Evolutionary conservation across 2,113 vertebrate genomes (phyloP), one percentile per base, ranked within the genome.

Genomic region (Psittacula cyanocephala): DNA sequence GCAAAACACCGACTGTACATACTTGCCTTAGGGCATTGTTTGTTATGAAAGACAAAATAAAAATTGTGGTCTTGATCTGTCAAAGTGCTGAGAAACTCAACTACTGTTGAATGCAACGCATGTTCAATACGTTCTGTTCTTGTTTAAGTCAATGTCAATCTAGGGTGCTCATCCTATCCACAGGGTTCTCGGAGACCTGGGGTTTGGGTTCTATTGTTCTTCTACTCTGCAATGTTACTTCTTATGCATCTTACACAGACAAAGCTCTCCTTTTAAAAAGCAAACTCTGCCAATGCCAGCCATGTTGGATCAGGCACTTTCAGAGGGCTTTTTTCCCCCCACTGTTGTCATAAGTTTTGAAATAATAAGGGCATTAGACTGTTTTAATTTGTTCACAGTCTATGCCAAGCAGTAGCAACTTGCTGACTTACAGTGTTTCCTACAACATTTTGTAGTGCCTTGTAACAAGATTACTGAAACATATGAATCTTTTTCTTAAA

Each of bases 401-500:
- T 91, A 65, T 60, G 29, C 23, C 75, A 52, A 80, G 14, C 81
- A 11, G 6, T 31, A 95, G 81, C 37, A 83, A 89, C 79, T 95
- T 92, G 59, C 24, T 81, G 41, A 55, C 44, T 94, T 93, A 69
- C 60, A 95, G 43, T 70, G 37, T 92, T 85, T 97, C 72, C 52
- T 88, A 83, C 53, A 33, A 80, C 91, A 81, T 90, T 97, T 91
- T 91, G 46, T 71, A 80, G 43, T 29, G 29, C 25, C 82, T 97
- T 89, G 67, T 86, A 96, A 82, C 67, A 75, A 92, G 76, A 84
- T 83, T 94, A 86, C 78, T 93, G 72, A 81, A 94, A 86, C 70
- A 91, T 52, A 97, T 75, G 13, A 78, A 93, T 94, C 70, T 96
- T 96, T 95, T 95, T 86, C 78, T 93, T 93, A 96, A 97, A 95